Evolutionary conservation across 2,797 vertebrate genomes (phyloP).

Genomic region (Prionace glauca): DNA sequence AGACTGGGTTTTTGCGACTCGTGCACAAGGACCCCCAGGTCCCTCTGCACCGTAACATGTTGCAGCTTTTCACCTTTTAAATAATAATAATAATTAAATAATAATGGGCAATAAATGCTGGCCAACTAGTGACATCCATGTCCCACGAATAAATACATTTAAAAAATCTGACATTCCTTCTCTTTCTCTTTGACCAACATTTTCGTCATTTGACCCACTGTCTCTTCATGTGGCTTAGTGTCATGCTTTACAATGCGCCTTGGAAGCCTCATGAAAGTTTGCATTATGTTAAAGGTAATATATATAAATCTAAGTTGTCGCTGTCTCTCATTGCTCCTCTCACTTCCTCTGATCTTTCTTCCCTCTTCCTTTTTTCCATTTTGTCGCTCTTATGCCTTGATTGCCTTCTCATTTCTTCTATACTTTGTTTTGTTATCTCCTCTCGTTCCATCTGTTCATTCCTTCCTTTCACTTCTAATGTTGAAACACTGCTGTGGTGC

Average conservation of each 20-base stretch:
- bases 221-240: not conserved
- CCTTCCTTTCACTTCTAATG: not conserved
- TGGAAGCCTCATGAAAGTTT: not conserved
- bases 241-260: not conserved
- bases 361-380: no score
- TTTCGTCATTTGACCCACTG: not conserved
- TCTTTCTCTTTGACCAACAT: not conserved
- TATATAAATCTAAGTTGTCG: not conserved
- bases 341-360: not conserved
- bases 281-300: not conserved
- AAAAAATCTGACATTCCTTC: not conserved
- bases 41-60: no score
- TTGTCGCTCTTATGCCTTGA: not conserved
- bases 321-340: not conserved
- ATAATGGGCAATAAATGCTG: no score
- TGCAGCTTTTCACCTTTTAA: no score
- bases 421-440: not conserved
- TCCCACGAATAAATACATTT: no score
- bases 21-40: no score
- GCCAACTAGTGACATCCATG: no score
- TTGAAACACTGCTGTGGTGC: not conserved
- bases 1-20: no score
- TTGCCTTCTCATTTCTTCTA: not conserved
- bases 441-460: not conserved
- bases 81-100: no score